Evolutionary conservation across 2,888 invertebrate genomes (phyloP), one percentile per base, ranked within the genome.

Genomic region (Eurois occulta): DNA sequence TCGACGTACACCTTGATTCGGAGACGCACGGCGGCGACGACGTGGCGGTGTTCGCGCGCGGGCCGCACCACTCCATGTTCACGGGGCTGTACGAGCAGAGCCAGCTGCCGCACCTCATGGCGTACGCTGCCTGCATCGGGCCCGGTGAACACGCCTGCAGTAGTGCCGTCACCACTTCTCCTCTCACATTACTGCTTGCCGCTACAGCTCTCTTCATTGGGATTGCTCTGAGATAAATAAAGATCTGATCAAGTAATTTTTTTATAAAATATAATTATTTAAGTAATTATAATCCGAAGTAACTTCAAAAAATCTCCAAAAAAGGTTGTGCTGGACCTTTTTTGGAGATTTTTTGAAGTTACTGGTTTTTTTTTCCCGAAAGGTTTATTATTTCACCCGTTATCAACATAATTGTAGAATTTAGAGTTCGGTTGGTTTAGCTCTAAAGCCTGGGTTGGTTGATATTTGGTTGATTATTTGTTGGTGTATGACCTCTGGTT

Each of bases 1-100:
- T 98, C 98, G 4, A 97, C 98, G 96, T 81, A 1, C 98, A 97
- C 0, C 92, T 97, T 66, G 88, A 86, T 0, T 94, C 95, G 70
- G 98, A 98, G 91, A 98, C 98, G 16, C 98, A 98, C 93, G 98
- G 98, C 8, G 98, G 98, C 0, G 98, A 98, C 87, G 98, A 98
- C 95, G 98, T 98, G 41, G 97, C 97, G 0, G 97, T 98, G 68
- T 98, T 97, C 94, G 97, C 97, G 86, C 93, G 93, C 67, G 98
- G 98, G 72, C 98, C 98, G 8, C 97, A 97, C 96, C 97, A 98
- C 60, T 98, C 98, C 92, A 95, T 98, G 75, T 98, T 98, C 93
- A 97, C 97, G 24, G 98, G 98, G 3, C 97, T 97, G 62, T 97
- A 97, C 92, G 98, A 99, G 91, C 98, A 98, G n/a, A n/a, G n/a